Evolutionary conservation across 2,113 vertebrate genomes (phyloP), one percentile per base, ranked within the genome.

Genomic region (Canis aureus): DNA sequence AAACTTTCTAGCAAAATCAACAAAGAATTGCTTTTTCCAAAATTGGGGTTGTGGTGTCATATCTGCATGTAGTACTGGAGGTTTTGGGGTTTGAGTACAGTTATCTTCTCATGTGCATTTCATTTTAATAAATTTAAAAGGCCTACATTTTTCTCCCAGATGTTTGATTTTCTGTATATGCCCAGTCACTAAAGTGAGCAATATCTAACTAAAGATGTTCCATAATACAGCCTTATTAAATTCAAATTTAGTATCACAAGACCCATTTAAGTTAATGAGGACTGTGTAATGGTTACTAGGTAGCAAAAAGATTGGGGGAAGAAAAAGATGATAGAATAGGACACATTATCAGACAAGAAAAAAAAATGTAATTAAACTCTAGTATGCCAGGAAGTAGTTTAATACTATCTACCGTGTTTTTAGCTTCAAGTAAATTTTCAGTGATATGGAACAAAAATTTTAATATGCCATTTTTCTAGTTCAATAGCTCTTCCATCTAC

Each of bases 301-400:
- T 66, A 78, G 2, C 89, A 60, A 73, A 67, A 74, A 78, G 74
- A 35, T 74, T 93, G 84, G 88, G 13, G 22, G 69, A 20, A 17
- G 43, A 57, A 78, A 62, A 92, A 76, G 49, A 23, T 84, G 17
- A 57, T 51, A 69, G 35, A 88, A 89, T 5, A 88, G 22, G 23
- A 95, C 27, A 92, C 95, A 91, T 94, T 69, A 92, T 93, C 64
- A 73, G 71, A 71, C n/a, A 49, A 91, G 29, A 74, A 91, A 90
- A 90, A 95, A 19, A 92, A 38, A 55, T 73, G n/a, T 78, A 92
- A 92, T 95, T 93, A 95, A 97, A 97, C 64, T 66, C 22, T 92
- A 80, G 78, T 94, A 43, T 92, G 88, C 17, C 79, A 96, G 73
- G 87, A 96, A 96, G 69, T 76, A 91, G 43, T 83, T 96, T 66